Evolutionary conservation across 37 sponge, comb jelly and placozoan genomes (phyloP).

Genomic region (Oscarella lobularis): DNA sequence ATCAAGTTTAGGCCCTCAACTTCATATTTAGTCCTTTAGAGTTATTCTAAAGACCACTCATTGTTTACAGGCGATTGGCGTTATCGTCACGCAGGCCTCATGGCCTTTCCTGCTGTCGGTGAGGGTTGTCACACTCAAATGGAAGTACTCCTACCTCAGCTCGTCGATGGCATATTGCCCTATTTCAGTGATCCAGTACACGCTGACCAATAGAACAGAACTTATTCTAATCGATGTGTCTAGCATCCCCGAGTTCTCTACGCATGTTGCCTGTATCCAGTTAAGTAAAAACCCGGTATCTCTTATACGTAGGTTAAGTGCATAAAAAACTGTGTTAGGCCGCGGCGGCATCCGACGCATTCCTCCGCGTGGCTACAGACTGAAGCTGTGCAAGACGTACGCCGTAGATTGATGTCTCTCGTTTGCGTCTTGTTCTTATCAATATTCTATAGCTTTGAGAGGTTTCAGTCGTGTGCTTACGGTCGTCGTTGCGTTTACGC

Average conservation of each 20-base stretch:
- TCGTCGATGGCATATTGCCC: constrained; percentile 62
- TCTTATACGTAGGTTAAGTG: no score
- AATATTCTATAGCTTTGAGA: neutral
- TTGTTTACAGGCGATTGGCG: constrained; percentile 86
- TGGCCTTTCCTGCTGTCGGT: constrained; percentile 86
- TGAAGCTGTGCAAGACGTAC: neutral
- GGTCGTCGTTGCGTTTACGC: neutral
- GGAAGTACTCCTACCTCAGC: constrained; percentile 53
- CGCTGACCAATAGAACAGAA: no score
- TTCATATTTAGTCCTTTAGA: no score
- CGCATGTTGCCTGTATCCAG: neutral
- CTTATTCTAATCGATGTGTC: no score
- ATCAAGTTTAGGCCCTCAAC: no score
- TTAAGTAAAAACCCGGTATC: no score
- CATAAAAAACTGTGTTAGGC: no score
- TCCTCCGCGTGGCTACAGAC: neutral
- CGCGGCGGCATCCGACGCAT: no score
- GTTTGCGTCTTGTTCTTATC: neutral
- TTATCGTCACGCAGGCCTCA: constrained; percentile 76
- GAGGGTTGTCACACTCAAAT: constrained; percentile 96
- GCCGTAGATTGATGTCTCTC: neutral
- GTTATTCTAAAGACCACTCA: no score
- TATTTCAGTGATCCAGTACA: constrained; percentile 67
- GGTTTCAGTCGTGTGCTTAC: neutral
- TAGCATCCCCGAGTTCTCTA: no score